These are phyloP conservation scores for Apostichopus japonicus DNA, from an alignment of 35 echinoderm and acorn worm genomes.

Conservation along the genomic window DNA sequence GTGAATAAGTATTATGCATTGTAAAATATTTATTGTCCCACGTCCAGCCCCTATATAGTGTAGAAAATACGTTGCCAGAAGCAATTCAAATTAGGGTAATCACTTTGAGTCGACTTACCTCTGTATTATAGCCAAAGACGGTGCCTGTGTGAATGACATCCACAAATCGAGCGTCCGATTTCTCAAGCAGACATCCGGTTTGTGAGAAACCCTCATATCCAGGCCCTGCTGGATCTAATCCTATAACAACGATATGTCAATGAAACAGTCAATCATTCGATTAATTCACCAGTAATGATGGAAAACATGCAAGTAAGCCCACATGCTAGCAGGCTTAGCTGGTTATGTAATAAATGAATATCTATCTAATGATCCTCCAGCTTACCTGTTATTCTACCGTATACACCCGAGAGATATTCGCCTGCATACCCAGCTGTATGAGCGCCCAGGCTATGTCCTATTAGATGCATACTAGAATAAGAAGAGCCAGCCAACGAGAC, in stretches of 20 bases:
- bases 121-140: not conserved
- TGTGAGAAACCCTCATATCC: slow-evolving; percentile 19
- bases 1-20: too few relatives aligned
- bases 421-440: slow-evolving; percentile 72
- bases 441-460: slow-evolving; percentile 77
- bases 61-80: too few relatives aligned
- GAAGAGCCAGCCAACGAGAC: slow-evolving; percentile 1
- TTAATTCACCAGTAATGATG: too few relatives aligned
- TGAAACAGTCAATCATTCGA: too few relatives aligned
- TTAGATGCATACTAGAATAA: slow-evolving; percentile 63
- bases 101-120: not conserved
- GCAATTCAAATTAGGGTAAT: too few relatives aligned
- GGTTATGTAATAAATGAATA: too few relatives aligned
- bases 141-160: slow-evolving; percentile 56
- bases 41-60: too few relatives aligned
- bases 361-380: too few relatives aligned
- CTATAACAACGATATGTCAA: not conserved
- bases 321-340: too few relatives aligned
- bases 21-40: too few relatives aligned
- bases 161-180: slow-evolving; percentile 37
- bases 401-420: slow-evolving; percentile 28
- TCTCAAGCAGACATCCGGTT: not conserved
- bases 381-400: slow-evolving; percentile 33
- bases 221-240: slow-evolving; percentile 47
- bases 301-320: too few relatives aligned